These are phyloP conservation scores for Manacus vitellinus DNA, from an alignment of 2,113 vertebrate genomes.

Conservation along the genomic window DNA sequence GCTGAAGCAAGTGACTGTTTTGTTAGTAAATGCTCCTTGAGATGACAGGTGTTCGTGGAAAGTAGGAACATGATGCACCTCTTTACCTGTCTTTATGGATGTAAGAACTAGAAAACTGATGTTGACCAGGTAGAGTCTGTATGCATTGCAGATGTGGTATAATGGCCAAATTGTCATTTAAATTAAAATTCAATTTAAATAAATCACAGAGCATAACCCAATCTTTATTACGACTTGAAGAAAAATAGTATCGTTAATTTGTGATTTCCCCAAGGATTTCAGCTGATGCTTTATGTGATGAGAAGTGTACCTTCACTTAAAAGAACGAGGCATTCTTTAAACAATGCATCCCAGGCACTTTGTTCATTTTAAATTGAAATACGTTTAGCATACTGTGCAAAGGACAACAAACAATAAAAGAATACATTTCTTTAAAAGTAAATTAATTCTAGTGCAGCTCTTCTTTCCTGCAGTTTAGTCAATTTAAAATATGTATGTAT, in stretches of 20 bases:
- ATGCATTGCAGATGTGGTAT: neutral
- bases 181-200: slow-evolving; percentile 22
- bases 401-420: neutral
- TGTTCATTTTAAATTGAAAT: slow-evolving; percentile 34
- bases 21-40: neutral
- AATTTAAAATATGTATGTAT: neutral
- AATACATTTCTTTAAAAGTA: slow-evolving; percentile 4
- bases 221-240: slow-evolving; percentile 1
- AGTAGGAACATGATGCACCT: neutral
- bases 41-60: neutral
- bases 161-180: neutral
- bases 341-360: neutral
- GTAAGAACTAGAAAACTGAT: neutral
- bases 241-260: neutral
- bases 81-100: neutral
- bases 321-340: neutral
- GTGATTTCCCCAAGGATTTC: slow-evolving; percentile 40
- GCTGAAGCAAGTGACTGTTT: neutral
- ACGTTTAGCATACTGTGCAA: neutral
- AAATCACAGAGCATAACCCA: neutral
- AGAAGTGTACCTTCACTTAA: slow-evolving; percentile 28
- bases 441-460: neutral
- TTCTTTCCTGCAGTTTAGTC: neutral
- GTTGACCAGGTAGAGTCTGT: neutral
- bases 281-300: neutral